Percentiles rank a stretch among this genome's conserved stretches.
These are phyloP conservation scores for Zaprionus lineosus DNA, from an alignment of 2,888 invertebrate species.

Conservation along the genomic window DNA sequence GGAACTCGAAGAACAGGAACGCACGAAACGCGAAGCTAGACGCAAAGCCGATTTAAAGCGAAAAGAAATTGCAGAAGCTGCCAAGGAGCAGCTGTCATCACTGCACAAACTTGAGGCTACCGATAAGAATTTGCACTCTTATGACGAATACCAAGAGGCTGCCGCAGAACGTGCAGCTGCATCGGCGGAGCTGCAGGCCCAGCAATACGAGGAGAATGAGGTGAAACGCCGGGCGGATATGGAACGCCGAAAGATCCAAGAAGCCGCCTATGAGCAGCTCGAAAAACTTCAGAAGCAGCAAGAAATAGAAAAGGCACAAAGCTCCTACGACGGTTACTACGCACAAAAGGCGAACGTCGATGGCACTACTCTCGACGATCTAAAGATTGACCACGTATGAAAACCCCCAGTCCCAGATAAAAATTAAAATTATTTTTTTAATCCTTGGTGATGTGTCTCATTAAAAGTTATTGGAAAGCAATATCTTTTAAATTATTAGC, in stretches of 20 bases:
- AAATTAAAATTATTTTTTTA: constrained; percentile 46
- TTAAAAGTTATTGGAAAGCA: background rate
- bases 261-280: constrained; percentile 76
- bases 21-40: constrained; percentile 72
- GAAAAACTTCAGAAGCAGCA: constrained; percentile 66
- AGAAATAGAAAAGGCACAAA: constrained; percentile 68
- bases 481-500: too few species aligned
- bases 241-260: constrained; percentile 73
- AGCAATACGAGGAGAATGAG: constrained; percentile 76
- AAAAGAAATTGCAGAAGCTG: constrained; percentile 77
- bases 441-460: background rate
- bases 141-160: constrained; percentile 71
- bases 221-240: constrained; percentile 69
- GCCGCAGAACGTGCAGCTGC: constrained; percentile 75
- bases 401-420: background rate
- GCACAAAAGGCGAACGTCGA: constrained; percentile 66
- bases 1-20: constrained; percentile 67
- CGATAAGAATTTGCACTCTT: constrained; percentile 63
- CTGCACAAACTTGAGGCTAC: constrained; percentile 62
- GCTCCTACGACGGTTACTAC: constrained; percentile 70
- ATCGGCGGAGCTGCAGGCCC: constrained; percentile 75
- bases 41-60: constrained; percentile 70
- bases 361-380: constrained; percentile 52
- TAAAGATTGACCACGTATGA: constrained; percentile 66
- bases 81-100: constrained; percentile 71